phyloP scores from a whole-genome alignment of 2,888 invertebrate species.

The Amiota mariae region DNA sequence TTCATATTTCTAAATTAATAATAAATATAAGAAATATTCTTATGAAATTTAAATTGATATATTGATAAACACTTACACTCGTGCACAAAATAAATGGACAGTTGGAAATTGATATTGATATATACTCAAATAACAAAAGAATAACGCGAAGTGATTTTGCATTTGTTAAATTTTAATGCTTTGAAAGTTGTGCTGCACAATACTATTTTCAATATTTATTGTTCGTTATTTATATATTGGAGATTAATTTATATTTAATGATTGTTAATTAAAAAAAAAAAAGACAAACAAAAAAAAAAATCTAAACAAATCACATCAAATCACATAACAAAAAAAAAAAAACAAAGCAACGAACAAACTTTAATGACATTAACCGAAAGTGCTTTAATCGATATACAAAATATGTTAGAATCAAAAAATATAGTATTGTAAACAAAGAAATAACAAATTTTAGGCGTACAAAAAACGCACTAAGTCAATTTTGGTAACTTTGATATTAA shows the following conservation, averaged over 20 bases:
- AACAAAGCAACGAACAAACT: neutral
- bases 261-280: too few relatives aligned
- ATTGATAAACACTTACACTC: neutral
- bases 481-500: neutral
- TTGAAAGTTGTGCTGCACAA: constrained; percentile 7
- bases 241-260: too few relatives aligned
- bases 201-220: neutral
- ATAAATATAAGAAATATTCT: neutral
- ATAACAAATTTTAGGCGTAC: neutral
- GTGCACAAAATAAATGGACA: neutral
- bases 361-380: neutral
- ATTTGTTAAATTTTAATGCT: constrained; percentile 44
- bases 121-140: too few relatives aligned
- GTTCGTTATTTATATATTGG: neutral
- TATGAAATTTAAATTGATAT: too few relatives aligned
- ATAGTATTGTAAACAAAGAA: too few relatives aligned
- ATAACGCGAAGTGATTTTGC: constrained; percentile 26
- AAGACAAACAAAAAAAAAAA: too few relatives aligned
- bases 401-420: neutral
- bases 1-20: constrained; percentile 76
- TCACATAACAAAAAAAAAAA: too few relatives aligned
- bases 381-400: neutral
- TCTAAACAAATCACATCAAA: too few relatives aligned
- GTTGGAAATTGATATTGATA: too few relatives aligned
- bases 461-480: neutral